These are phyloP conservation scores for Pungitius pungitius DNA, from an alignment of 2,113 vertebrate species.

Conservation along the genomic window DNA sequence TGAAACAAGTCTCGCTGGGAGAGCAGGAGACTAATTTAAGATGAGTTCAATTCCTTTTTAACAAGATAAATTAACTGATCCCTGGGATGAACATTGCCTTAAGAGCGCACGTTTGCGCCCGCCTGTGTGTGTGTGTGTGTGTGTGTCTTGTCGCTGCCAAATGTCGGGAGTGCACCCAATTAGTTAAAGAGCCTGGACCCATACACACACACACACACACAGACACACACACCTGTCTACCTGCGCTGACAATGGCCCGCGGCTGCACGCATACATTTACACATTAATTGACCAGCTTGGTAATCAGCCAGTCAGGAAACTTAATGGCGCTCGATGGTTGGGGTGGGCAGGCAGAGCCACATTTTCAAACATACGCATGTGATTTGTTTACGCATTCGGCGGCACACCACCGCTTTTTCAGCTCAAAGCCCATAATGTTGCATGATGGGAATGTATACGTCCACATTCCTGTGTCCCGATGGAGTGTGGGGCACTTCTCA, in stretches of 20 bases:
- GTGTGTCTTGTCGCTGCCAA: constrained; percentile 60
- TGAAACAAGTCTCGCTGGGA: constrained; percentile 47
- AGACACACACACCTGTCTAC: constrained; percentile 71
- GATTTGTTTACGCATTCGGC: not conserved
- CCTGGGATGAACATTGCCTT: constrained; percentile 52
- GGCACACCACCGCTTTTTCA: not conserved
- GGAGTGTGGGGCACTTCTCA: constrained; percentile 10
- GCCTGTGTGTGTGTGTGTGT: constrained; percentile 14
- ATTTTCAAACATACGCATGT: not conserved
- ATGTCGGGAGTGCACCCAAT: constrained; percentile 65
- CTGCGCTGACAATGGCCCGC: constrained; percentile 65
- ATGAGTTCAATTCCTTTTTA: constrained; percentile 53
- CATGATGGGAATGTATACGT: constrained; percentile 7
- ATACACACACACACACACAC: no score
- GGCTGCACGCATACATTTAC: constrained; percentile 69
- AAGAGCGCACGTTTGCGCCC: constrained; percentile 36
- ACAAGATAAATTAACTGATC: constrained; percentile 76
- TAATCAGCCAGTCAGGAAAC: constrained; percentile 69
- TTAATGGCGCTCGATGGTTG: constrained; percentile 45
- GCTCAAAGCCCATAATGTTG: not conserved
- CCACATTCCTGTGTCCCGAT: constrained; percentile 8
- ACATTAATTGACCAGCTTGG: constrained; percentile 69
- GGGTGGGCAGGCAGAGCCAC: not conserved
- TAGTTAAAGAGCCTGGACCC: constrained; percentile 66
- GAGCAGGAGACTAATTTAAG: constrained; percentile 13